A percentile compares a stretch with the other conserved stretches of the same genome.
Conservation (phyloP, 2,888 invertebrate genomes). For the Eulithis prunata region DNA sequence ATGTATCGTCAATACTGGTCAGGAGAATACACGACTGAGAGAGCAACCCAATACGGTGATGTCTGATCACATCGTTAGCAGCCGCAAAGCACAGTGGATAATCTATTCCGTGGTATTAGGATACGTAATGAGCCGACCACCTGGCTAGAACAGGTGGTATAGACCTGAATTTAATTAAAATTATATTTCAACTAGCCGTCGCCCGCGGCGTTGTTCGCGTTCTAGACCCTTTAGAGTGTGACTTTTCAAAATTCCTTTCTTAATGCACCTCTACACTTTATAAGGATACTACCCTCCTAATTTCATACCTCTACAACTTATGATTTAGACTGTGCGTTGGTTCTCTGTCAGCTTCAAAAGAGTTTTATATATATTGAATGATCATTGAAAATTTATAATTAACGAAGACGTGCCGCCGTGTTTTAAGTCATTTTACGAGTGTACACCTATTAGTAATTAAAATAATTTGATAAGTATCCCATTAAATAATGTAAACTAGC, state of each 20-base stretch:
- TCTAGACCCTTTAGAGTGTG: too few species aligned
- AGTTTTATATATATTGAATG: too few species aligned
- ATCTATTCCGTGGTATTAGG: slow-evolving; percentile 5
- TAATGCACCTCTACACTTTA: too few species aligned
- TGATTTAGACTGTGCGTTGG: too few species aligned
- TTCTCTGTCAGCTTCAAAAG: too few species aligned
- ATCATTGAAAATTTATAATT: background rate
- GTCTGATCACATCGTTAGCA: slow-evolving; percentile 9
- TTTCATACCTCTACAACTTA: too few species aligned
- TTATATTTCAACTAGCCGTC: background rate
- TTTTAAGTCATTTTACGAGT: background rate
- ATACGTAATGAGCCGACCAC: slow-evolving; percentile 3
- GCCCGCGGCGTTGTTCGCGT: too few species aligned
- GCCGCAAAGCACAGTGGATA: slow-evolving; percentile 3
- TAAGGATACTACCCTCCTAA: too few species aligned
- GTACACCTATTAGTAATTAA: too few species aligned
- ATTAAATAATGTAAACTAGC: slow-evolving; percentile 1
- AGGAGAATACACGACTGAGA: background rate
- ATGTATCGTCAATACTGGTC: slow-evolving; percentile 1
- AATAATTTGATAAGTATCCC: background rate
- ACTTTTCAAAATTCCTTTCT: too few species aligned
- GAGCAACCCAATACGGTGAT: background rate
- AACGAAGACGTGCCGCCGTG: background rate
- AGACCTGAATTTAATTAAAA: background rate
- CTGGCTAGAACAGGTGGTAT: background rate